phyloP scores from a whole-genome alignment of 2,888 invertebrate species.

The Conistra vaccinii region DNA sequence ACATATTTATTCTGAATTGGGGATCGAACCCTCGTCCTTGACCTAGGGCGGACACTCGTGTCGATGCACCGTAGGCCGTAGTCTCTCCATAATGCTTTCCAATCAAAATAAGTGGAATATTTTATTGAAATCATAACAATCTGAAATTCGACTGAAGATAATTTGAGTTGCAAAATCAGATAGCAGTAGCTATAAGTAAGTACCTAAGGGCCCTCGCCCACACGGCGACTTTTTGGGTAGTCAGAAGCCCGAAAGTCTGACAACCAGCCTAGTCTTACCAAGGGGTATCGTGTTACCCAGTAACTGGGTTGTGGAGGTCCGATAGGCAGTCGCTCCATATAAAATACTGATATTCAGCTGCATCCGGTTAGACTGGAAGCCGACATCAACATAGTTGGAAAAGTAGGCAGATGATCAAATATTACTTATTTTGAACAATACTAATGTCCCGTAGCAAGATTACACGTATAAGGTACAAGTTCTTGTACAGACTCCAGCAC shows the following conservation, averaged over 20 bases:
- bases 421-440: background rate
- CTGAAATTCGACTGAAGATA: background rate
- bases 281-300: no score
- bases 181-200: background rate
- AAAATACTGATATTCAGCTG: no score
- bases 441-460: constrained; percentile 4
- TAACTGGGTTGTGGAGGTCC: no score
- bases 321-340: no score
- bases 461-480: background rate
- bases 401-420: no score
- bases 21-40: constrained; percentile 16
- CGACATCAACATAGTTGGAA: no score
- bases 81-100: background rate
- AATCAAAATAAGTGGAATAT: constrained; percentile 1
- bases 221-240: no score
- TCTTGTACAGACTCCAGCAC: no score
- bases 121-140: constrained; percentile 9
- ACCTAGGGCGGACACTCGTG: constrained; percentile 4
- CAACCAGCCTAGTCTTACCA: no score
- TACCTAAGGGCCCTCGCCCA: no score
- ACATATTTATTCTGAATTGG: constrained; percentile 28
- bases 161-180: background rate
- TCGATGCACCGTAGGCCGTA: constrained; percentile 22
- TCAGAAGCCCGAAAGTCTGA: no score
- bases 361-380: no score